phyloP scores from a whole-genome alignment of 92 coral and sea anemone genomes.

The Epizoanthus scotinus region DNA sequence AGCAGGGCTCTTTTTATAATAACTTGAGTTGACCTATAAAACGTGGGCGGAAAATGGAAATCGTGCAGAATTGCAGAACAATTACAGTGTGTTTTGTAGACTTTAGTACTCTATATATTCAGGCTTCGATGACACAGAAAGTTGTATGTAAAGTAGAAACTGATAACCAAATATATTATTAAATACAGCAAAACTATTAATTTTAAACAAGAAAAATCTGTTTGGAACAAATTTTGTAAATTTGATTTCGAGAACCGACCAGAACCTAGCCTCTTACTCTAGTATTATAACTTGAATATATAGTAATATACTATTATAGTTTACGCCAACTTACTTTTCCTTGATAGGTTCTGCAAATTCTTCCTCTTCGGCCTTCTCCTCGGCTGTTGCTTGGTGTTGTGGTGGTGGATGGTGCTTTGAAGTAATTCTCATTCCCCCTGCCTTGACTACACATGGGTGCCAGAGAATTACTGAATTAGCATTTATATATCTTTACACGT shows the following conservation, averaged over 20 bases:
- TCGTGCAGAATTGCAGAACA: too few relatives aligned
- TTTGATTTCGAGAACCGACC: background rate
- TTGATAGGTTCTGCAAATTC: conserved; percentile 86
- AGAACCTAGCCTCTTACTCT: too few relatives aligned
- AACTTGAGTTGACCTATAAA: background rate
- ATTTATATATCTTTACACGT: too few relatives aligned
- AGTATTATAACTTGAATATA: too few relatives aligned
- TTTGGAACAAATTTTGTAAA: background rate
- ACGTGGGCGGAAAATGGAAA: too few relatives aligned
- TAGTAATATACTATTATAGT: too few relatives aligned
- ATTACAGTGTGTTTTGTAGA: too few relatives aligned
- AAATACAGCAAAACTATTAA: too few relatives aligned
- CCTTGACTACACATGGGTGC: conserved; percentile 68
- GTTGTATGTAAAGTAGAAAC: too few relatives aligned
- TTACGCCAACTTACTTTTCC: conserved; percentile 59
- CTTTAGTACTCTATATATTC: too few relatives aligned
- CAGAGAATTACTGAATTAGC: background rate
- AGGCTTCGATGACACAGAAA: too few relatives aligned
- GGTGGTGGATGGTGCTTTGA: conserved; percentile 78
- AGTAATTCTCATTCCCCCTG: conserved; percentile 94
- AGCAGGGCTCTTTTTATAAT: background rate
- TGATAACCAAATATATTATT: too few relatives aligned
- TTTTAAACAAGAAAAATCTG: background rate
- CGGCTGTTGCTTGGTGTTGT: conserved; percentile 78
- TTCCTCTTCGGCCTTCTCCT: conserved; percentile 92